These are phyloP conservation scores for Meteorus sp. DNA, from an alignment of 1,140 invertebrate species.

Conservation along the genomic window DNA sequence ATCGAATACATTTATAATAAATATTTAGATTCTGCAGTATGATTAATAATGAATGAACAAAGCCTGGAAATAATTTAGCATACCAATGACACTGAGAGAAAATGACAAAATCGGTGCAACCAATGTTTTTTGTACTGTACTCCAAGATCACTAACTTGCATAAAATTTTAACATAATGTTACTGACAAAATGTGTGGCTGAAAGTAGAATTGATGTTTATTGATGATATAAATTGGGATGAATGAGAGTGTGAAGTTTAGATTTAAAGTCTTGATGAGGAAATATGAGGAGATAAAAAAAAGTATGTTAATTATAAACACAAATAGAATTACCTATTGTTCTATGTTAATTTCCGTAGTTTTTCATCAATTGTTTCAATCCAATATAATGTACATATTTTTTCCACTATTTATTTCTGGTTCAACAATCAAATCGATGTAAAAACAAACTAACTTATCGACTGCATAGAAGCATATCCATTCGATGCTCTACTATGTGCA, in stretches of 20 bases:
- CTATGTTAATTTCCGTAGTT: not conserved
- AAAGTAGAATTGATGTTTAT: conserved; percentile 17
- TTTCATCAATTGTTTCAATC: conserved; percentile 15
- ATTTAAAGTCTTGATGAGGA: conserved; percentile 7
- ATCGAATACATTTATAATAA: no score
- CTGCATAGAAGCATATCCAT: not conserved
- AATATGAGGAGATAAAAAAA: conserved; percentile 8
- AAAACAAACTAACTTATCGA: conserved; percentile 14
- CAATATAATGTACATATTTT: no score
- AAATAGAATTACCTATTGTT: not conserved
- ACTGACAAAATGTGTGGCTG: conserved; percentile 17
- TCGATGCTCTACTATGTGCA: not conserved
- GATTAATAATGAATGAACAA: not conserved
- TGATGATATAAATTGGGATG: conserved; percentile 11
- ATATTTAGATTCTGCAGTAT: no score
- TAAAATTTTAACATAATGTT: not conserved
- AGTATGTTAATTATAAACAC: not conserved
- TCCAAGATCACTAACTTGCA: not conserved
- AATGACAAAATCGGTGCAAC: conserved; percentile 6
- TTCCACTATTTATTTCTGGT: not conserved
- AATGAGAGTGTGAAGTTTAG: conserved; percentile 4
- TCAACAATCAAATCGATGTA: not conserved
- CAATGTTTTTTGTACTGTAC: conserved; percentile 3
- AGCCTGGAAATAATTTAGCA: not conserved
- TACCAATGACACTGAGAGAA: conserved; percentile 8